These are phyloP conservation scores for Rhizoglyphus robini DNA, from an alignment of 1,140 invertebrate species.

Conservation along the genomic window DNA sequence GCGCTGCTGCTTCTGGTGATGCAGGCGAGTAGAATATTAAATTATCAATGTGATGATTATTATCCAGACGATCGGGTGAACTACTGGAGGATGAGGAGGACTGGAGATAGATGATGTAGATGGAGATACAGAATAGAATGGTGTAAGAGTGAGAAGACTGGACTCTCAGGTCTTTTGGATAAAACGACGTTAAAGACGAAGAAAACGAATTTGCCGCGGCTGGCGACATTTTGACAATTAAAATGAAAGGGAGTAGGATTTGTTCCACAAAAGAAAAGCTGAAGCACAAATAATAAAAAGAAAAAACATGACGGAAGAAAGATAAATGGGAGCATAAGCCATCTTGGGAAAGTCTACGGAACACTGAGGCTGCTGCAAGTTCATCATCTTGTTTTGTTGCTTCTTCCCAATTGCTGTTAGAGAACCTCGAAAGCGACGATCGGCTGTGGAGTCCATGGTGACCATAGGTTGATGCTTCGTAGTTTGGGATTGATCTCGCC, in stretches of 20 bases:
- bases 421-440: neutral
- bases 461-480: no score
- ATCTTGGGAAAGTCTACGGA: no score
- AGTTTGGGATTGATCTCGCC: no score
- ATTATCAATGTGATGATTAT: no score
- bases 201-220: neutral
- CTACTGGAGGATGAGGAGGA: no score
- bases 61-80: no score
- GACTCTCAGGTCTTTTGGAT: neutral
- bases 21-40: neutral
- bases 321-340: neutral
- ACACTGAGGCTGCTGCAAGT: no score
- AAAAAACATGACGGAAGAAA: neutral
- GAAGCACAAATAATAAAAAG: neutral
- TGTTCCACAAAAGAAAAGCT: neutral
- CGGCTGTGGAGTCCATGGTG: neutral
- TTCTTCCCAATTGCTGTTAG: neutral
- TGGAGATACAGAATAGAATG: neutral
- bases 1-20: neutral
- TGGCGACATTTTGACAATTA: neutral
- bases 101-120: neutral
- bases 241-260: neutral
- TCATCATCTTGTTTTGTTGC: neutral
- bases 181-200: neutral
- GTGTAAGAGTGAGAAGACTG: no score